Evolutionary conservation across 2,797 vertebrate genomes (phyloP), one percentile per base, ranked within the genome.

Genomic region (Xenops minutus): DNA sequence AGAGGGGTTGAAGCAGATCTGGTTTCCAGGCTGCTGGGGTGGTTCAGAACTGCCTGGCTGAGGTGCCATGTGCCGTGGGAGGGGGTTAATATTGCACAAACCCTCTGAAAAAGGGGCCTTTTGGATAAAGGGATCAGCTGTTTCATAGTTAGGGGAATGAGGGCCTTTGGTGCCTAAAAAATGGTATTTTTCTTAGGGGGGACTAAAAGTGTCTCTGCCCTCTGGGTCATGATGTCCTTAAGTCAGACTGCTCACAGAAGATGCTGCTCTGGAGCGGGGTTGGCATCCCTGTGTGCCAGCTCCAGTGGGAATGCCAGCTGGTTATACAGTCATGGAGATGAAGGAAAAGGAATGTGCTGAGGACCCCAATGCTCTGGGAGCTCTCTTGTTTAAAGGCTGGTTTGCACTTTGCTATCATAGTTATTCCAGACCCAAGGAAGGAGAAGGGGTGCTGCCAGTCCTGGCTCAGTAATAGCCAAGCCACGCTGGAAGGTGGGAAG

Each of bases 241-340:
- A 36, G 20, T 76, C 34, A 75, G 26, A 20, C 7, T 14, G 37
- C n/a, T n/a, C n/a, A n/a, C n/a, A n/a, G n/a, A n/a, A 43, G 34
- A 15, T 10, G 2, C 30, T 46, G 9, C 30, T 14, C 27, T 17
- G 58, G 43, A 76, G 21, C 14, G 9, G 27, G 8, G 7, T 32
- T 43, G 13, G 55, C 16, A 19, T 55, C 21, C 54, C n/a, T 9
- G 3, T 44, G 34, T 49, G 14, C 19, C 18, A 26, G 19, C 43
- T 48, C 48, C 39, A 23, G 17, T 39, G 39, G 56, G 41, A 66
- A 52, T 34, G 26, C 12, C 12, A 84, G 37, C 88, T 90, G 36
- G 88, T 96, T 90, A 90, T 36, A 69, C 59, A 96, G 80, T 86
- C 76, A 90, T 61, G 56, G 77, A 93, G 88, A 92, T 74, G 64